Evolutionary conservation across 1,140 invertebrate species (phyloP), one percentile per base, ranked within the genome.

Genomic region (Dreissena polymorpha): DNA sequence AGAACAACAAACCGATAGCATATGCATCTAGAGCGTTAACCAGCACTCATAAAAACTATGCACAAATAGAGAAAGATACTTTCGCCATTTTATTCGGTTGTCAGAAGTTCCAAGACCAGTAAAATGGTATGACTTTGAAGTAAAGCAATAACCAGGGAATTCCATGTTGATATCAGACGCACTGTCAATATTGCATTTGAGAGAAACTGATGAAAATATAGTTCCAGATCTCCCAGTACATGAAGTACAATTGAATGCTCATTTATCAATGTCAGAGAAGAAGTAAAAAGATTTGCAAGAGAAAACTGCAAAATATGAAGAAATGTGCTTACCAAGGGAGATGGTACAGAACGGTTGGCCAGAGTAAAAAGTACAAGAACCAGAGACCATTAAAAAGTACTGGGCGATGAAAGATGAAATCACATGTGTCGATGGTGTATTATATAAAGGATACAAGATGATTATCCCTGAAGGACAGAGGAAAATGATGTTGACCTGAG

Each of bases 371-470:
- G 6, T 6, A 21, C 23, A 72, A 51, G 10, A 5, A 7, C 39
- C 70, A 14, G 16, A 50, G 8, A 16, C 25, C 6, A 69, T 69
- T 27, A 5, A 69, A 18, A 69, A 27, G 8, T 69, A 69, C 18
- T 69, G 67, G 67, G 29, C 12, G 18, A 12, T 69, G 10, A 63
- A 27, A 75, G 72, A 75, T 63, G 72, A 75, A 75, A 75, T 72
- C n/a, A 14, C 23, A 14, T 10, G 7, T 63, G 6, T 10, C 27
- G 25, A 63, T 57, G 55, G 25, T 29, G 25, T 75, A 18, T 7
- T 75, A n/a, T 57, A 21, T 29, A 29, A 60, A 23, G 51, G 16
- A 27, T 5, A 63, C 14, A 75, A 60, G 29, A 6, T 57, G 6
- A 75, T 60, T 21, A 23, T 75, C 16, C 51, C 72, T 16, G 23